These are phyloP conservation scores for Trichogramma pretiosum DNA, from an alignment of 1,140 invertebrate species.

Conservation along the genomic window DNA sequence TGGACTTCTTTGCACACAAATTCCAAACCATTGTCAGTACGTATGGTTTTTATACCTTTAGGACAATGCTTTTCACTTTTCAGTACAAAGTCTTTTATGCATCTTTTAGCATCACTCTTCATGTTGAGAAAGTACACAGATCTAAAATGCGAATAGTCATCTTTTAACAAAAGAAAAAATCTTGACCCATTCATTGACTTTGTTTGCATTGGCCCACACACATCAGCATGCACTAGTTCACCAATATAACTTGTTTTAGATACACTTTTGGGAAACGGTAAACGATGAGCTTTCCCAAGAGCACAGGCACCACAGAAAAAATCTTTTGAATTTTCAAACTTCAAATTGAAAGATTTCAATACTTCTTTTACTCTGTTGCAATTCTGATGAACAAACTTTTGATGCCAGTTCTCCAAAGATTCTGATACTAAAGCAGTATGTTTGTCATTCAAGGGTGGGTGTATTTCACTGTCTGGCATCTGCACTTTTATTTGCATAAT, in stretches of 20 bases:
- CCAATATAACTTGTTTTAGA: conserved; percentile 1
- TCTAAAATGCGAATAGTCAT: conserved; percentile 24
- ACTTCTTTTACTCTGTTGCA: conserved; percentile 30
- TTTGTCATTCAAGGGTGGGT: neutral
- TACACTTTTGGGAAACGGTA: conserved; percentile 24
- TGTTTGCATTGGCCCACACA: conserved; percentile 25
- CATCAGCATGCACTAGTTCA: conserved; percentile 22
- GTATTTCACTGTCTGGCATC: neutral
- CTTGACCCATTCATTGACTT: conserved; percentile 19
- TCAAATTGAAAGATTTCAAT: conserved; percentile 25
- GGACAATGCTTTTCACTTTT: conserved; percentile 24
- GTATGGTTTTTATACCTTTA: conserved; percentile 18
- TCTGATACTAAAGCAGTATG: conserved; percentile 2
- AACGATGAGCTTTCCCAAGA: conserved; percentile 31
- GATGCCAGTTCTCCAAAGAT: conserved; percentile 31
- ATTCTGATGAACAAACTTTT: conserved; percentile 38
- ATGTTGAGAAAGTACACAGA: conserved; percentile 22
- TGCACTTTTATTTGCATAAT: conserved; percentile 23
- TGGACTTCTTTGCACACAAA: conserved; percentile 11
- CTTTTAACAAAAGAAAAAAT: conserved; percentile 27
- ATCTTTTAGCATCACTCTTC: conserved; percentile 26
- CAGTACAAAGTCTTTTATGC: conserved; percentile 29
- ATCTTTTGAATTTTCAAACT: conserved; percentile 16
- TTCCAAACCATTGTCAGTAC: conserved; percentile 21
- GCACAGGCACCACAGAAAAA: conserved; percentile 31